phyloP scores from a whole-genome alignment of 92 coral and sea anemone species.

The Virgularia gustaviana region DNA sequence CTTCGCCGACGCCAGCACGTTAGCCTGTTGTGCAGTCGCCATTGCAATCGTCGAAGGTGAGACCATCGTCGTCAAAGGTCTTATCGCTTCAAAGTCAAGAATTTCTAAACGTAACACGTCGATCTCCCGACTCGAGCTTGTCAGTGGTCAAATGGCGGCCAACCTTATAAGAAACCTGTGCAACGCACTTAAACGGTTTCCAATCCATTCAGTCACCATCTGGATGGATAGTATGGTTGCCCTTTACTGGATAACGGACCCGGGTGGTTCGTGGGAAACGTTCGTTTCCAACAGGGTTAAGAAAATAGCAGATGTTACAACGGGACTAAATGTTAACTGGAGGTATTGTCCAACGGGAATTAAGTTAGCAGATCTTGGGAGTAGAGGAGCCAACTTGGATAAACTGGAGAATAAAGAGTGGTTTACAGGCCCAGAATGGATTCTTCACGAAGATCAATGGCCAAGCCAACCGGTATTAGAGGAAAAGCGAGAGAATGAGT shows the following conservation, averaged over 20 bases:
- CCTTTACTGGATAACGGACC: conserved; percentile 59
- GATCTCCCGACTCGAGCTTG: conserved; percentile 37
- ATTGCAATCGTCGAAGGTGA: conserved; percentile 32
- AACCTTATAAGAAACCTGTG: conserved; percentile 37
- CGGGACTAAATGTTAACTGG: too few species aligned
- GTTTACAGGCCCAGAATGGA: not conserved
- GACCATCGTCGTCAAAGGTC: conserved; percentile 27
- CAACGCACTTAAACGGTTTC: too few species aligned
- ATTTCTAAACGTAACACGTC: conserved; percentile 50
- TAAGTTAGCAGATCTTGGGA: not conserved
- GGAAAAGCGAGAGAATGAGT: not conserved
- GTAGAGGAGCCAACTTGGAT: not conserved
- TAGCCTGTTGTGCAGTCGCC: conserved; percentile 38
- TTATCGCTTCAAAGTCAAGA: conserved; percentile 40
- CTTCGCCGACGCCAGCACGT: conserved; percentile 45
- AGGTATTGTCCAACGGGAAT: conserved; percentile 18
- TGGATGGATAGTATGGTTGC: conserved; percentile 57
- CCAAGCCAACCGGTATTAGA: not conserved
- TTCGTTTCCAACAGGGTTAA: conserved; percentile 28
- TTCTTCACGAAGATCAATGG: not conserved
- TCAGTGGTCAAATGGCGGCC: conserved; percentile 42
- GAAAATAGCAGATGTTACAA: conserved; percentile 35
- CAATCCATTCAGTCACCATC: conserved; percentile 39
- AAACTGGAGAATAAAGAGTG: not conserved
- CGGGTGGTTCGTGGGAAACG: too few species aligned